Conservation (phyloP, 1,140 invertebrate genomes). For the Diorhabda sublineata region DNA sequence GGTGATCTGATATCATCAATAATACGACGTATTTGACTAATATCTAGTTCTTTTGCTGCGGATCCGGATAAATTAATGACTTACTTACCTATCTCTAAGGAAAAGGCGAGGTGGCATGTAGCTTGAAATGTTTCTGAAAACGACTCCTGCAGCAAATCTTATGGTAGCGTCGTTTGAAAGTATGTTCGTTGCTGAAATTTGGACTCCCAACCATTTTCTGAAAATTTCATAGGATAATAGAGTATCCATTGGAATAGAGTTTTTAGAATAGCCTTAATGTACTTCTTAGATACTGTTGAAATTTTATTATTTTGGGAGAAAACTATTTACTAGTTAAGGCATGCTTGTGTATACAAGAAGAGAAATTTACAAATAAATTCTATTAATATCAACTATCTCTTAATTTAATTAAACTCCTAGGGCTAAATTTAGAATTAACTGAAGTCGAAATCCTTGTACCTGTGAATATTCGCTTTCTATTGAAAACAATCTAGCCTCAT, state of each 20-base stretch:
- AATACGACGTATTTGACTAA: no score
- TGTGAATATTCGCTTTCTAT: no score
- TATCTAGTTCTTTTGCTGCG: no score
- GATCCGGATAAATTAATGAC: no score
- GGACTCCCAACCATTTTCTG: conserved; percentile 1
- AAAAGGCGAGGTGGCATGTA: conserved; percentile 53
- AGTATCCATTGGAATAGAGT: not conserved
- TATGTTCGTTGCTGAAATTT: conserved; percentile 8
- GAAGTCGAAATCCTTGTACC: no score
- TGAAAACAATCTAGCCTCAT: no score
- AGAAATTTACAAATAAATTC: not conserved
- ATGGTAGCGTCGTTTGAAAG: conserved; percentile 1
- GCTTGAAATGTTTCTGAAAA: conserved; percentile 52
- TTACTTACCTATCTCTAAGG: conserved; percentile 52
- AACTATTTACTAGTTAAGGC: not conserved
- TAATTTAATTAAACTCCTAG: not conserved
- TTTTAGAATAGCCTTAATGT: no score
- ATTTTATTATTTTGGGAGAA: no score
- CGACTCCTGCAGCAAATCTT: conserved; percentile 33
- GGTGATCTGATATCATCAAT: no score
- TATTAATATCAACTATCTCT: not conserved
- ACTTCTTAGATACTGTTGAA: no score
- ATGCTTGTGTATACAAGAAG: no score
- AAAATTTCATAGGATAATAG: not conserved
- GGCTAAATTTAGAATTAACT: no score